Evolutionary conservation across 1,140 invertebrate species (phyloP).

Genomic region (Nasonia giraulti): DNA sequence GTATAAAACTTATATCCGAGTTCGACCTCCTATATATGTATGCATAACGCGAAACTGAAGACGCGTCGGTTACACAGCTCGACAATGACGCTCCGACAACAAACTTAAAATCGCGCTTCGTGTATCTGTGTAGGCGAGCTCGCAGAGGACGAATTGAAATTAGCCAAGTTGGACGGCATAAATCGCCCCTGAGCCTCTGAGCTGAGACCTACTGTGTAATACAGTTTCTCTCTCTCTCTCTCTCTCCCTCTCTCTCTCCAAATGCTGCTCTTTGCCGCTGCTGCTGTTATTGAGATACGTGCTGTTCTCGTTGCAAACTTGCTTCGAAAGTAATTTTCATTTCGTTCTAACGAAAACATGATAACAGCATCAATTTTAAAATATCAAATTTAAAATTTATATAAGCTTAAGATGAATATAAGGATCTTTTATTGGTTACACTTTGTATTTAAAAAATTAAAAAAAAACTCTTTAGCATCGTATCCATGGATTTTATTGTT

Average conservation of each 20-base stretch:
- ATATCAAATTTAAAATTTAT: too few relatives aligned
- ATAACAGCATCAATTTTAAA: too few relatives aligned
- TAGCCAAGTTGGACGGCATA: constrained; percentile 9
- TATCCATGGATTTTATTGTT: too few relatives aligned
- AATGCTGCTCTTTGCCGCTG: neutral
- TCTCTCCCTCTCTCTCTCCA: neutral
- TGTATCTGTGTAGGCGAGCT: neutral
- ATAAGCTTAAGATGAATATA: too few relatives aligned
- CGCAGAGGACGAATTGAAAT: constrained; percentile 14
- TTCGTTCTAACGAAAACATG: neutral
- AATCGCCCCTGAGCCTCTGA: neutral
- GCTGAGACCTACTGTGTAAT: neutral
- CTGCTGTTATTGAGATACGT: neutral
- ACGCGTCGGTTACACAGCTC: neutral
- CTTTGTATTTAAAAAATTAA: too few relatives aligned
- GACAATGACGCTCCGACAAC: neutral
- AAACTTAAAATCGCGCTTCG: neutral
- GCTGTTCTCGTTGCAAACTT: neutral
- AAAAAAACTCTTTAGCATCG: too few relatives aligned
- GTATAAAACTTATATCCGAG: too few relatives aligned
- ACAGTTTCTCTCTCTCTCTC: neutral
- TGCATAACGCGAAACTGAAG: neutral
- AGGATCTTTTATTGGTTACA: too few relatives aligned
- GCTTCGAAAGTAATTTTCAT: neutral
- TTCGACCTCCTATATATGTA: neutral